Percentiles rank a stretch among this genome's conserved stretches.
Conservation (phyloP, 1,140 invertebrate genomes). For the Gryon sp. region DNA sequence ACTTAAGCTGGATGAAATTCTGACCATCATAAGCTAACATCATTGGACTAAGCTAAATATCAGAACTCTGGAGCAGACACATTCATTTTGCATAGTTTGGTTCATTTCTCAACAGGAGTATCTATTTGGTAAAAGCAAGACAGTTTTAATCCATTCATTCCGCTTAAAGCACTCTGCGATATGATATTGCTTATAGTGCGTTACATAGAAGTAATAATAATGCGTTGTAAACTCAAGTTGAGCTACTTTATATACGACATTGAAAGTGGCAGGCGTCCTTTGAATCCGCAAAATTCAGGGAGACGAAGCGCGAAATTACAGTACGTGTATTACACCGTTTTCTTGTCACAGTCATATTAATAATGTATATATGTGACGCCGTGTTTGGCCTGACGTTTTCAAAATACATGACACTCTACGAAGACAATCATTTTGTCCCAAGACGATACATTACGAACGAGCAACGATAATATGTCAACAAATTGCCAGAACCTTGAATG, state of each 20-base stretch:
- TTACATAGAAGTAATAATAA: constrained; percentile 49
- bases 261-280: constrained; percentile 56
- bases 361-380: too few relatives aligned
- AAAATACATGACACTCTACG: constrained; percentile 20
- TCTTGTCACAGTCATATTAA: constrained; percentile 58
- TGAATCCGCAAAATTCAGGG: constrained; percentile 55
- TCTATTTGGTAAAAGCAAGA: background rate
- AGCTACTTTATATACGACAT: constrained; percentile 45
- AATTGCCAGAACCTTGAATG: constrained; percentile 3
- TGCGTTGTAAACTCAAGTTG: constrained; percentile 43
- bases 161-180: constrained; percentile 17
- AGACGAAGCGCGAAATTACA: constrained; percentile 61
- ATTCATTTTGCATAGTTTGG: background rate
- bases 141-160: constrained; percentile 8
- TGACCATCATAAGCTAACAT: too few relatives aligned
- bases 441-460: constrained; percentile 8
- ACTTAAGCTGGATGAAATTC: too few relatives aligned
- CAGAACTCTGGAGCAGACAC: background rate
- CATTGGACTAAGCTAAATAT: background rate
- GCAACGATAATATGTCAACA: constrained; percentile 7
- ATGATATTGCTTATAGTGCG: constrained; percentile 52
- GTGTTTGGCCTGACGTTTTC: constrained; percentile 33
- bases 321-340: constrained; percentile 48
- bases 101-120: background rate
- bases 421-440: constrained; percentile 26